Conservation (phyloP, 2,797 vertebrate species). For the Myotis vivesi region DNA sequence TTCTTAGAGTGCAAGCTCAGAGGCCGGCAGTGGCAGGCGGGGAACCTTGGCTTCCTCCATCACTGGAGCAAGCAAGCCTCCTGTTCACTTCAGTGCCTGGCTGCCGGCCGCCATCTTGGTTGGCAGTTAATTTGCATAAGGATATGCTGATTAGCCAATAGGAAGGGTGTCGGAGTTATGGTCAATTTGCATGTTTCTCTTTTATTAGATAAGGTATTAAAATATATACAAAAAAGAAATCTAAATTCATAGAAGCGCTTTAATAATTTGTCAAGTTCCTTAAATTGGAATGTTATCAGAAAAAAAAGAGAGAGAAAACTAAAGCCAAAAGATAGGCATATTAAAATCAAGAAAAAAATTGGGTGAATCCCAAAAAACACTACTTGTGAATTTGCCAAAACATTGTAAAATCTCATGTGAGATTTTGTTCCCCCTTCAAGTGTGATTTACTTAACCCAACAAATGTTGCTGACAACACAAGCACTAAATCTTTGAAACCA, state of each 20-base stretch:
- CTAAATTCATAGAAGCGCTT: constrained; percentile 31
- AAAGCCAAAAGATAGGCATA: constrained; percentile 1
- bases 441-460: constrained; percentile 37
- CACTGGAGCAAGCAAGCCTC: too few relatives aligned
- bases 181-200: too few relatives aligned
- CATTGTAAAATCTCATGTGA: constrained; percentile 52
- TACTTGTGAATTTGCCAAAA: constrained; percentile 64
- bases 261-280: constrained; percentile 44
- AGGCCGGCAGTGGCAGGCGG: too few relatives aligned
- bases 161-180: too few relatives aligned
- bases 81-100: too few relatives aligned
- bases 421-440: neutral
- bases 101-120: too few relatives aligned
- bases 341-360: constrained; percentile 32
- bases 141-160: too few relatives aligned
- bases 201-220: neutral
- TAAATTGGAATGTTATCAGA: constrained; percentile 59
- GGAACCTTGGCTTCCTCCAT: too few relatives aligned
- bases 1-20: too few relatives aligned
- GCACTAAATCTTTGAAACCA: constrained; percentile 1
- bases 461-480: neutral
- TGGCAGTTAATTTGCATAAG: too few relatives aligned
- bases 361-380: constrained; percentile 44
- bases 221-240: constrained; percentile 33
- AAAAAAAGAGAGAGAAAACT: constrained; percentile 33